Base-by-base conservation (phyloP, 2,888 invertebrate genomes). In the Drosophila glabriapex region DNA sequence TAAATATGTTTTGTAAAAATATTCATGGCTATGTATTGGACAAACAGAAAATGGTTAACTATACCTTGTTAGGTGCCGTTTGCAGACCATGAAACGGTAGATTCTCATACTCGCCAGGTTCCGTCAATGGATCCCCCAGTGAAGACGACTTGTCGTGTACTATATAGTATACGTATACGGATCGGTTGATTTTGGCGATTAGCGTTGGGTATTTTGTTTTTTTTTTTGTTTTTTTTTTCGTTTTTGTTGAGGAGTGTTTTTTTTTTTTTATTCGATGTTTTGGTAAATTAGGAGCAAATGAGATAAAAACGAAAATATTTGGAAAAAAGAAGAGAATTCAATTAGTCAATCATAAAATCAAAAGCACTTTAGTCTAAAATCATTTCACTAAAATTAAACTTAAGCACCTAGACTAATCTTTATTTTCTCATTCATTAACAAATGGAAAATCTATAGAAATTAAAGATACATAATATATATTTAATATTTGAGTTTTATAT, bases 51-150 rank as follows among this genome's bases (percentile, higher is more conserved):
- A 54, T 65, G 37, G 31, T 65, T 53, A 82, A 78, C 92, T 91
- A 80, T 96, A 98, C 98, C 97, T 98, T 98, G 94, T 97, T 93
- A 91, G 97, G 98, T 92, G 98, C 97, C 94, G 97, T 97, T 94
- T 98, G 98, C 92, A 98, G 96, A 91, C 98, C 98, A 94, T 98
- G 98, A 95, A 98, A 98, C 92, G 98, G 98, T 92, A 98, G 95
- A 94, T 98, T 98, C 95, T 98, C 98, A 95, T 98, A 98, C 93
- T 97, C 97, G 88, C 97, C 97, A 93, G 96, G 96, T 94, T 97
- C 97, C 94, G 96, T 95, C 93, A 96, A 95, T 94, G 95, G 96
- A 95, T 95, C 95, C 95, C 91, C 91, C 93, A 93, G 92, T 93
- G 93, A 92, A 92, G 93, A 94, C 86, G 93, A 93, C 91, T 93